Conservation (phyloP, 2,888 invertebrate species). For the Subacronicta megacephala region DNA sequence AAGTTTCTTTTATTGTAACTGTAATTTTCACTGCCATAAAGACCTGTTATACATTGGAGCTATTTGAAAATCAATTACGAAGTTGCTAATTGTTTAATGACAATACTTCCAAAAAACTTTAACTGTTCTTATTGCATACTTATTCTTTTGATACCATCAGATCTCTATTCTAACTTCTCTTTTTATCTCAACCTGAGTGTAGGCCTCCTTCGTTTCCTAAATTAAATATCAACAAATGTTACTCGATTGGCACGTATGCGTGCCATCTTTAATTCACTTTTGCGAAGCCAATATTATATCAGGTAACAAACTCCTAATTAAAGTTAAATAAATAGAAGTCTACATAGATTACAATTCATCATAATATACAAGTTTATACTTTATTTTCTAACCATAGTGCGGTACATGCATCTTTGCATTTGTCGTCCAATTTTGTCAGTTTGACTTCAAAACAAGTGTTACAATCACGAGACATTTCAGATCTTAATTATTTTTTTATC, state of each 20-base stretch:
- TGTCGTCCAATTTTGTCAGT: no score
- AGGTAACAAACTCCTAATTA: constrained; percentile 59
- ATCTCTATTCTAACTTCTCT: no score
- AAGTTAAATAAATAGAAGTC: constrained; percentile 54
- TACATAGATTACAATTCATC: constrained; percentile 47
- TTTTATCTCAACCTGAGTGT: no score
- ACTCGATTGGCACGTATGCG: constrained; percentile 40
- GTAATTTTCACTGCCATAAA: neutral
- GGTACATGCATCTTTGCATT: neutral
- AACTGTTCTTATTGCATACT: no score
- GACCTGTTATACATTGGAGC: no score
- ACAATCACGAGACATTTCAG: neutral
- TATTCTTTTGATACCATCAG: no score
- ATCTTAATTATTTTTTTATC: no score
- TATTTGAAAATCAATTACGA: no score
- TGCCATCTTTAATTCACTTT: constrained; percentile 13
- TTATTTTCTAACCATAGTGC: constrained; percentile 21
- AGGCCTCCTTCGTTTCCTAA: no score
- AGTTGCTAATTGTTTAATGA: no score
- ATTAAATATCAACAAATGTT: constrained; percentile 12
- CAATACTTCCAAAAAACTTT: no score
- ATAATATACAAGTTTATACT: constrained; percentile 30
- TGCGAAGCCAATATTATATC: constrained; percentile 41
- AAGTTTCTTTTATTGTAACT: constrained; percentile 14
- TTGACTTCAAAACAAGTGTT: neutral